Percentiles rank a stretch among this genome's conserved stretches.
Conservation (phyloP, 2,113 vertebrate genomes). For the Trinectes maculatus region DNA sequence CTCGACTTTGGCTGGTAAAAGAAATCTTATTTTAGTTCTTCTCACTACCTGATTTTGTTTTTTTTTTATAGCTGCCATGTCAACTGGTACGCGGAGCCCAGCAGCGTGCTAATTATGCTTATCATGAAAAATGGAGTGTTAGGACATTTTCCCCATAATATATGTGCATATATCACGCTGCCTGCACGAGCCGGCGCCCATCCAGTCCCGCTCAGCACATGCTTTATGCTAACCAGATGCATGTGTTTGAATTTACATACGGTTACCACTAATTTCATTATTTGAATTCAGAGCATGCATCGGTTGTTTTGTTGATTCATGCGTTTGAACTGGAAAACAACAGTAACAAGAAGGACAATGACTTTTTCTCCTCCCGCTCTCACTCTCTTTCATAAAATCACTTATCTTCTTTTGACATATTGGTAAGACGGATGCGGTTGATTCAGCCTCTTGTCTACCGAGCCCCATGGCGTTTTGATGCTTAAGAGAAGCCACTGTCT, state of each 20-base stretch:
- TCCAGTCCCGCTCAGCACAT: background rate
- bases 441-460: conserved; percentile 26
- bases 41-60: conserved; percentile 36
- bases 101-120: conserved; percentile 61
- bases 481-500: conserved; percentile 55
- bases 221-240: conserved; percentile 16
- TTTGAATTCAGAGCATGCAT: conserved; percentile 13
- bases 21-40: conserved; percentile 37
- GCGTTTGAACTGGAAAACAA: conserved; percentile 20
- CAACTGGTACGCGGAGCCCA: conserved; percentile 17
- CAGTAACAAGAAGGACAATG: background rate
- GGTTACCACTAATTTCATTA: conserved; percentile 20
- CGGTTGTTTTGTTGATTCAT: conserved; percentile 2
- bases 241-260: conserved; percentile 47
- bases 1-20: conserved; percentile 11
- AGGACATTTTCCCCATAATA: conserved; percentile 15
- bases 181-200: background rate
- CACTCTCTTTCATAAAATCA: background rate
- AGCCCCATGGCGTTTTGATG: conserved; percentile 19
- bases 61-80: conserved; percentile 62
- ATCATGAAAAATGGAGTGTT: conserved; percentile 51
- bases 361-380: background rate
- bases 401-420: conserved; percentile 2
- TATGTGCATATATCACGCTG: conserved; percentile 9
- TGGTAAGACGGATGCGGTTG: background rate